Conservation (phyloP, 2,113 vertebrate genomes). For the Salvelinus alpinus region DNA sequence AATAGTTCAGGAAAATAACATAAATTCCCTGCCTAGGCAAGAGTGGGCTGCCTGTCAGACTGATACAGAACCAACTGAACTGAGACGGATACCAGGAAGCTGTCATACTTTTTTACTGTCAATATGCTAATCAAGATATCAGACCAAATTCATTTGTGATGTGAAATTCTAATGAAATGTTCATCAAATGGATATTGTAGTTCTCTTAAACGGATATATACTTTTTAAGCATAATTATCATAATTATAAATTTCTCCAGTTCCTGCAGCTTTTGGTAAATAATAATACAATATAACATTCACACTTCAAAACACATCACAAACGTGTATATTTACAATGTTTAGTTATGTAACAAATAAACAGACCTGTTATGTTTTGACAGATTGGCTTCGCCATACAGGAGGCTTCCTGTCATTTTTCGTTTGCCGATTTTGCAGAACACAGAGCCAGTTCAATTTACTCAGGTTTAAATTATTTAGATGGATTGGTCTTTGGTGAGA, state of each 20-base stretch:
- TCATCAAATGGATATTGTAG: not conserved
- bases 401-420: conserved; percentile 15
- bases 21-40: conserved; percentile 60
- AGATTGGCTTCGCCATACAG: not conserved
- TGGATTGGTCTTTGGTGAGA: conserved; percentile 36
- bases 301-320: not conserved
- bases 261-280: no score
- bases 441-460: conserved; percentile 17
- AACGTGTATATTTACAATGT: not conserved
- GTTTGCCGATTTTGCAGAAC: conserved; percentile 16
- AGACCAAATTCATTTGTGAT: conserved; percentile 1
- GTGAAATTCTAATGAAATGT: not conserved
- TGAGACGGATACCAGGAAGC: conserved; percentile 40
- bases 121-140: conserved; percentile 7
- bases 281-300: no score
- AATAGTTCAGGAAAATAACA: conserved; percentile 64
- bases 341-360: not conserved
- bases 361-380: not conserved
- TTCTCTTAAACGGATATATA: not conserved
- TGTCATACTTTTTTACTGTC: conserved; percentile 47
- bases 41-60: conserved; percentile 42
- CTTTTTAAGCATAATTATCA: not conserved
- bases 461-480: conserved; percentile 37
- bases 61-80: conserved; percentile 45
- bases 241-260: not conserved